These are phyloP conservation scores for Cataglyphis livida DNA, from an alignment of 2,888 invertebrate genomes.

Conservation along the genomic window DNA sequence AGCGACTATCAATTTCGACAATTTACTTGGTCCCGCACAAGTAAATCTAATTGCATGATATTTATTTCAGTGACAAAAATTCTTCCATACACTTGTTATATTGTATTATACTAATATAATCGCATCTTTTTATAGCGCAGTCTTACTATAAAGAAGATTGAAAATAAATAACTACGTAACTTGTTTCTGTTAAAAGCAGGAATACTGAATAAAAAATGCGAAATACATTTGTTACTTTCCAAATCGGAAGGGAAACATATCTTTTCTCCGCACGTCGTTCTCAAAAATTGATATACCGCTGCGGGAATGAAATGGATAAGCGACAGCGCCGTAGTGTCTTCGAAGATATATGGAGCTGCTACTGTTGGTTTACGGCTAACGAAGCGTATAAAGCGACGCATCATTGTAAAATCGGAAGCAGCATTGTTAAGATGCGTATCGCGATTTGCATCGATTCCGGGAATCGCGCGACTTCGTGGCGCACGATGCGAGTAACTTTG, in stretches of 20 bases:
- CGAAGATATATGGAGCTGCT: conserved; percentile 49
- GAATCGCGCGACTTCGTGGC: conserved; percentile 60
- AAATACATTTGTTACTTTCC: not conserved
- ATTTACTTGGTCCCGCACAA: conserved; percentile 9
- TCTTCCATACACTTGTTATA: not conserved
- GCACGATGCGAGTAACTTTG: conserved; percentile 59
- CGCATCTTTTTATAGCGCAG: not conserved
- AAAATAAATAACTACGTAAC: not conserved
- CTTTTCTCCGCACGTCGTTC: conserved; percentile 8
- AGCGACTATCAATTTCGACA: not conserved
- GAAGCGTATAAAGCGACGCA: conserved; percentile 60
- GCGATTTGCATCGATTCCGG: conserved; percentile 18
- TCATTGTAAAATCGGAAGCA: conserved; percentile 59
- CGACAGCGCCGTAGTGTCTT: conserved; percentile 18
- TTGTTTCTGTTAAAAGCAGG: not conserved
- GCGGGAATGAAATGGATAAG: conserved; percentile 7
- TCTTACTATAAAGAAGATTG: not conserved
- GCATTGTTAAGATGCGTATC: conserved; percentile 58
- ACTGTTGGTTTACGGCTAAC: conserved; percentile 58
- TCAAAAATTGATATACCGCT: conserved; percentile 48
- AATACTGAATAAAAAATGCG: not conserved
- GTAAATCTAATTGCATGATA: conserved; percentile 11
- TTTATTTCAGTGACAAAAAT: not conserved
- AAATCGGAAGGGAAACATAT: not conserved
- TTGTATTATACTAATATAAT: not conserved